Base-by-base conservation (phyloP, 2,797 vertebrate genomes). In the Steatocranus sp. region DNA sequence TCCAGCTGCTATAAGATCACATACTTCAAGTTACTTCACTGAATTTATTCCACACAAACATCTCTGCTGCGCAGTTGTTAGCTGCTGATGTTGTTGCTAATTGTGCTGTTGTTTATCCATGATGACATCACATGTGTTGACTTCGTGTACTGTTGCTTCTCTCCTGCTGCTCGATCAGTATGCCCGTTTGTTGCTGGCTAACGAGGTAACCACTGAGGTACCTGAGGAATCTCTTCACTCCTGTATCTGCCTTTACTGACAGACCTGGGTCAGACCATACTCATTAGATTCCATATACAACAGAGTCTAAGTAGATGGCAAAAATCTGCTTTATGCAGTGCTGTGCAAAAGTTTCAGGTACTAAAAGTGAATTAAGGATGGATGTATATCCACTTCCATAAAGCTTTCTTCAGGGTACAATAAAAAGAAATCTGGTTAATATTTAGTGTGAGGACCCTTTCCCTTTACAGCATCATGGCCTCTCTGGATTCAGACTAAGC, bases 201-300 rank as follows among this genome's bases (percentile, higher is more conserved):
- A 96, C 93, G 97, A 97, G 96, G 97, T 98, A 96, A 99, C 97
- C 96, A 97, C 97, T 75, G 97, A 99, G 98, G 98, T 99, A 98
- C 95, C 97, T 96, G 95, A 96, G 89, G 78, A 36, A 87, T 85
- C 85, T 81, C 48, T 53, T 81, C 80, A 51, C 83, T 54, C 83
- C 25, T 49, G 63, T 23, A 54, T 49, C 49, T 36, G 66, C 78
- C 58, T 54, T 56, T 17, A 56, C 79, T 77, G 49, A 83, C 93
- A 95, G 91, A 94, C 92, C 91, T 94, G 94, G 92, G 90, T 88
- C 89, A 89, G 86, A 91, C 50, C 46, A 3, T 17, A 75, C 38
- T 23, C n/a, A 34, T 70, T 34, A 17, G 46, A 66, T 83, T 32
- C 23, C 66, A 54, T 63, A 4, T 49, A 11, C 30, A 75, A 75